Conservation (phyloP, 2,113 vertebrate species). For the Arvicanthis niloticus region DNA sequence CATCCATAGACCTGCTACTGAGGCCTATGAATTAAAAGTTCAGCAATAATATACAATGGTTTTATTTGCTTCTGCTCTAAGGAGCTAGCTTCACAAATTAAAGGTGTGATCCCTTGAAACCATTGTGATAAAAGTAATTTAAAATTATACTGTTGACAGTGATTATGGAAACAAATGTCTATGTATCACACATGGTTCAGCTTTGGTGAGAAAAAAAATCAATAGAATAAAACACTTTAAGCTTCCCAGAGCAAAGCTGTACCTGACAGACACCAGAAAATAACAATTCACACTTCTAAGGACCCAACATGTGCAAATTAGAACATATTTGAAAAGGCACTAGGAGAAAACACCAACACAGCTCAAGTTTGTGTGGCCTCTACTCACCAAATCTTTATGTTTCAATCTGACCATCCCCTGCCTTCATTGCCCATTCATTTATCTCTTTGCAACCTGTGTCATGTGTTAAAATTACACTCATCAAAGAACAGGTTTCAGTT, state of each 20-base stretch:
- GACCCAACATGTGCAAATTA: constrained; percentile 10
- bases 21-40: background rate
- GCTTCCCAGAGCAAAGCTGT: constrained; percentile 57
- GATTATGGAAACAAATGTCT: constrained; percentile 76
- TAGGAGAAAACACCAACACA: background rate
- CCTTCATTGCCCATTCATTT: background rate
- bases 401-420: background rate
- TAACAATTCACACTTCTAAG: constrained; percentile 51
- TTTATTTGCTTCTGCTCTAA: constrained; percentile 25
- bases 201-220: constrained; percentile 74
- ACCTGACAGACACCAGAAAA: constrained; percentile 64
- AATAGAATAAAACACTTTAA: constrained; percentile 66
- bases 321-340: background rate
- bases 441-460: background rate
- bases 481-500: background rate
- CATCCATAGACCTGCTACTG: background rate
- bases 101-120: constrained; percentile 64
- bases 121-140: constrained; percentile 67
- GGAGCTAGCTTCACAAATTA: constrained; percentile 61
- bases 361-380: background rate
- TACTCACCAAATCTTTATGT: background rate
- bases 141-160: constrained; percentile 67
- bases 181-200: constrained; percentile 65
- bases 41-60: background rate
- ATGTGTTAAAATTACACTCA: background rate